A percentile compares a stretch with the other conserved stretches of the same genome.
These are phyloP conservation scores for Sebastes diaconus DNA, from an alignment of 2,797 vertebrate genomes.

Conservation along the genomic window DNA sequence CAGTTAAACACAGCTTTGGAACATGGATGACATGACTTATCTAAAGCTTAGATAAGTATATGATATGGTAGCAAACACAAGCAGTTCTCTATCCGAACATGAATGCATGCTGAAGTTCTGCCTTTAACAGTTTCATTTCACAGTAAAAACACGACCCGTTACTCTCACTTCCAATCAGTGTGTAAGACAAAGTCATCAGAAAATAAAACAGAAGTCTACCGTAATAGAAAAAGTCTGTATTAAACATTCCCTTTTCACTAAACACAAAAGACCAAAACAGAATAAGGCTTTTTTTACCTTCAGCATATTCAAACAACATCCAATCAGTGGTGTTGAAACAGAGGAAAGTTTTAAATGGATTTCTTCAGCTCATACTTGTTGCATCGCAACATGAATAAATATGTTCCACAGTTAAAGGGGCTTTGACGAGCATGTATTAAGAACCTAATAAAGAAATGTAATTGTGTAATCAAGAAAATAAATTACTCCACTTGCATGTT, in stretches of 20 bases:
- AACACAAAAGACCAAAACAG: constrained; percentile 33
- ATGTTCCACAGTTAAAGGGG: not conserved
- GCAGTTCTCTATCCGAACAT: constrained; percentile 21
- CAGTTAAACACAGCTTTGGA: constrained; percentile 39
- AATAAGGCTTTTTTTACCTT: constrained; percentile 50
- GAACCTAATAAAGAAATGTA: not conserved
- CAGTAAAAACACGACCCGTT: constrained; percentile 54
- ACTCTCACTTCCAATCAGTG: constrained; percentile 3
- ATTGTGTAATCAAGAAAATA: not conserved
- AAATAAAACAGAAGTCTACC: constrained; percentile 8
- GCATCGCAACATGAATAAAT: constrained; percentile 10
- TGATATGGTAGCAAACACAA: constrained; percentile 30
- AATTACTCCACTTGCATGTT: not conserved
- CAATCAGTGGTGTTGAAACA: not conserved
- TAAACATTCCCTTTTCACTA: constrained; percentile 52
- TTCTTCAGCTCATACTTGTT: constrained; percentile 17
- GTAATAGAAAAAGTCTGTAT: constrained; percentile 36
- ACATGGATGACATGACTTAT: constrained; percentile 36
- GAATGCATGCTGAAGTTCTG: constrained; percentile 23
- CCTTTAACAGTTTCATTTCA: constrained; percentile 41
- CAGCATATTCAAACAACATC: constrained; percentile 13
- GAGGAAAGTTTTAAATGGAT: constrained; percentile 26
- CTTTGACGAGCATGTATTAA: not conserved
- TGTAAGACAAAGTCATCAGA: constrained; percentile 25
- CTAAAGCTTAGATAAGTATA: constrained; percentile 17